A percentile compares a stretch with the other conserved stretches of the same genome.
phyloP scores from a whole-genome alignment of 1,140 invertebrate genomes.

The Zaprionus taronus region DNA sequence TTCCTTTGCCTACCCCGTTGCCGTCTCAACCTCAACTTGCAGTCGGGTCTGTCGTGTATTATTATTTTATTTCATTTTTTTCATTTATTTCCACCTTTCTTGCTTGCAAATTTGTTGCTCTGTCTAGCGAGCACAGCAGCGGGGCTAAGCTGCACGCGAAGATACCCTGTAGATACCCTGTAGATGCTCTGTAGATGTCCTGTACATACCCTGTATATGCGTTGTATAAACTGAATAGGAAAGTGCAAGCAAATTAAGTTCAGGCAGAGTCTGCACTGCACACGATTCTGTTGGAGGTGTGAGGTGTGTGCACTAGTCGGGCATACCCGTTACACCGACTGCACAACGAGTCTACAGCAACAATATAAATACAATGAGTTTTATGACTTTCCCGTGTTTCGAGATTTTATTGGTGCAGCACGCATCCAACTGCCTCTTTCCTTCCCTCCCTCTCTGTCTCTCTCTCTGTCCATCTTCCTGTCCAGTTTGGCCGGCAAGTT shows the following conservation, averaged over 20 bases:
- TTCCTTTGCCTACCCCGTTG: neutral
- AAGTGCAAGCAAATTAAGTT: neutral
- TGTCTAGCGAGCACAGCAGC: neutral
- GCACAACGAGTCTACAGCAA: conserved; percentile 6
- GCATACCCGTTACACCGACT: neutral
- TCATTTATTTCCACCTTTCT: conserved; percentile 2
- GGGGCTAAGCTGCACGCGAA: neutral
- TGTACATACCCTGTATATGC: neutral
- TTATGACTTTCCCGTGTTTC: conserved; percentile 54
- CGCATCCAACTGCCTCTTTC: neutral
- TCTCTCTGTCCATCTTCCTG: conserved; percentile 1
- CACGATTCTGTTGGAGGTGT: neutral
- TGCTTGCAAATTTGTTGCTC: conserved; percentile 55
- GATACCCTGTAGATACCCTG: neutral
- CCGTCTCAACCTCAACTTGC: conserved; percentile 53
- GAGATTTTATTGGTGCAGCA: conserved; percentile 50
- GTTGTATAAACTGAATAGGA: fast-evolving
- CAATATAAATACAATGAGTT: conserved; percentile 68
- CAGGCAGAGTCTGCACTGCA: no score
- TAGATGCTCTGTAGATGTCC: neutral
- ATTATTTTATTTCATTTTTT: conserved; percentile 22
- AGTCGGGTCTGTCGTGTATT: conserved; percentile 58
- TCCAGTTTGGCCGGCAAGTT: neutral
- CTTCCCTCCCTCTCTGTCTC: neutral
- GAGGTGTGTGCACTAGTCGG: neutral